Evolutionary conservation across 2,113 vertebrate genomes (phyloP).

Genomic region (Monarcha castaneiventris): DNA sequence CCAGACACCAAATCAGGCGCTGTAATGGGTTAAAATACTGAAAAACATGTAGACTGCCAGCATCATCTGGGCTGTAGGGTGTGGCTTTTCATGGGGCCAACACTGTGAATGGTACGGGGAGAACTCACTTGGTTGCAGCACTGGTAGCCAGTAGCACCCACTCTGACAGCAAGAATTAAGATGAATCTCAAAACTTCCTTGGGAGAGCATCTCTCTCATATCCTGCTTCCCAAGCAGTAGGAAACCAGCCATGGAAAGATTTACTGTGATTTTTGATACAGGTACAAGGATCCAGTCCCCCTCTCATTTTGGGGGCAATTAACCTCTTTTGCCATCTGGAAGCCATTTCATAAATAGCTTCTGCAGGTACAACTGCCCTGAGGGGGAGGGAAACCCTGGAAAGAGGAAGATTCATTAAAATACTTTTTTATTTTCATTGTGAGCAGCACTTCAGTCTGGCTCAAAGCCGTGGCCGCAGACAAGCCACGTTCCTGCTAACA

Average conservation of each 20-base stretch:
- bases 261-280: background rate
- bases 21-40: background rate
- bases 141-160: background rate
- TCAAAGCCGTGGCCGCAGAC: rapidly evolving
- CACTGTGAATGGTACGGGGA: rapidly evolving
- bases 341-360: constrained; percentile 41
- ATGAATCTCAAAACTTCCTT: background rate
- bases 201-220: background rate
- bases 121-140: background rate
- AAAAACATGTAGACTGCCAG: rapidly evolving
- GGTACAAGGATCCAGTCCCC: background rate
- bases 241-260: background rate
- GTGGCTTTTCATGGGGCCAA: rapidly evolving
- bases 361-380: constrained; percentile 14
- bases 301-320: background rate
- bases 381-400: background rate
- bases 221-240: background rate
- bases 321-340: constrained; percentile 29
- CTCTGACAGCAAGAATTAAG: background rate
- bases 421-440: background rate
- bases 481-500: background rate
- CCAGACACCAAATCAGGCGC: background rate
- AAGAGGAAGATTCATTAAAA: background rate
- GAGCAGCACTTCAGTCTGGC: background rate
- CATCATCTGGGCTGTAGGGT: background rate